Evolutionary conservation across 92 coral and sea anemone genomes (phyloP).

Genomic region (Bergia sp.): DNA sequence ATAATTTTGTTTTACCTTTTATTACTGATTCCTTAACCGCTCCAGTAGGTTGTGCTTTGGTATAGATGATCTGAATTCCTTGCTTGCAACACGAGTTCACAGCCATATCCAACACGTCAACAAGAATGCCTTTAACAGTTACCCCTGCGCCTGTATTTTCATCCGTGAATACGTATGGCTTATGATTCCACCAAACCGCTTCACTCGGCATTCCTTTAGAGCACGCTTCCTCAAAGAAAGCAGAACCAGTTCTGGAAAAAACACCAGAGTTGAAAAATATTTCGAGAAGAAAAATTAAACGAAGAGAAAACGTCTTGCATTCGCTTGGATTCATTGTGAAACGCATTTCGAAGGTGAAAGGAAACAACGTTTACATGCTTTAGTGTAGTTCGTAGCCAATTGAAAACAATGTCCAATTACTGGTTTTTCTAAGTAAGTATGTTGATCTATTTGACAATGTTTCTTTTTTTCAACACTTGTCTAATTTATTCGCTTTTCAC

Average conservation of each 20-base stretch:
- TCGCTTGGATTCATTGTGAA: background rate
- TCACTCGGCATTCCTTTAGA: constrained; percentile 47
- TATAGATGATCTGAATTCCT: constrained; percentile 35
- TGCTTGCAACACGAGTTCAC: constrained; percentile 62
- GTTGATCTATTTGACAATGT: background rate
- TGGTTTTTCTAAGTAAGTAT: background rate
- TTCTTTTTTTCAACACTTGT: background rate
- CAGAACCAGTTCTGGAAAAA: constrained; percentile 20
- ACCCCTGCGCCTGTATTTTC: background rate
- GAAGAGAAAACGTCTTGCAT: background rate
- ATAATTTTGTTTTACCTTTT: background rate
- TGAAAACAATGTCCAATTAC: background rate
- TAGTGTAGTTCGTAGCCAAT: background rate
- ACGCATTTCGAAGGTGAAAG: background rate
- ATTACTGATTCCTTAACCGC: constrained; percentile 34
- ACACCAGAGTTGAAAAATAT: constrained; percentile 12
- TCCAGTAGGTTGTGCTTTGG: background rate
- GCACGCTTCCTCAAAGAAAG: constrained; percentile 55
- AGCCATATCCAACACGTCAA: constrained; percentile 72
- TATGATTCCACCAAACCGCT: constrained; percentile 68
- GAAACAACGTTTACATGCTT: too few relatives aligned
- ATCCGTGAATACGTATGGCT: constrained; percentile 67
- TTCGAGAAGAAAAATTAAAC: background rate
- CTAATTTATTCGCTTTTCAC: background rate
- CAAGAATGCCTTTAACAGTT: constrained; percentile 62